Conservation (phyloP, 2,888 invertebrate genomes). For the Troides oblongomaculatus region DNA sequence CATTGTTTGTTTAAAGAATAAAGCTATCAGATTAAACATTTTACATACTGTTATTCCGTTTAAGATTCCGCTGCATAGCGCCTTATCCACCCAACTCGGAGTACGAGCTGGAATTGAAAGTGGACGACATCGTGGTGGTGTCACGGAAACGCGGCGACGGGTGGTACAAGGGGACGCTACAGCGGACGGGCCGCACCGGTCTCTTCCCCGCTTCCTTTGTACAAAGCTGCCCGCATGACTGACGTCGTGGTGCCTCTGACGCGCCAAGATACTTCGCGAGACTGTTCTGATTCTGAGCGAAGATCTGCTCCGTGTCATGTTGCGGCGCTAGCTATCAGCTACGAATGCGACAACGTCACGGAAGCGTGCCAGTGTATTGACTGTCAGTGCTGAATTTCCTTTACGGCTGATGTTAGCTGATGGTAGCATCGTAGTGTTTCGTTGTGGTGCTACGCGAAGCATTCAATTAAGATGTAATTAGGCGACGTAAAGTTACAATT, state of each 20-base stretch:
- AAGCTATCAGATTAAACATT: neutral
- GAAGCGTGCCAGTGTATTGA: neutral
- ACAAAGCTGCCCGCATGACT: constrained; percentile 77
- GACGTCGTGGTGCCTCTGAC: constrained; percentile 40
- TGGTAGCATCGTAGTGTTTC: too few relatives aligned
- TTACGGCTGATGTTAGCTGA: neutral
- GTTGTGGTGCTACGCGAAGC: too few relatives aligned
- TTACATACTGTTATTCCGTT: constrained; percentile 5
- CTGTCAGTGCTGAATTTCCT: neutral
- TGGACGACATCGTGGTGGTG: constrained; percentile 95
- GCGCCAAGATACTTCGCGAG: constrained; percentile 13
- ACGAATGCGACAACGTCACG: neutral
- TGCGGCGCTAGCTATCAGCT: neutral
- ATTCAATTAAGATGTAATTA: neutral
- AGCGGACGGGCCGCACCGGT: constrained; percentile 94
- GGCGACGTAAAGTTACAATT: neutral
- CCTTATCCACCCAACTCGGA: constrained; percentile 97
- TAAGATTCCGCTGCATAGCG: constrained; percentile 93
- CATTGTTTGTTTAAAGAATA: constrained; percentile 2
- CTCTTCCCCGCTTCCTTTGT: constrained; percentile 97
- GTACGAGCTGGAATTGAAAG: constrained; percentile 92
- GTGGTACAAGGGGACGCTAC: constrained; percentile 96
- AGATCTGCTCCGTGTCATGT: neutral
- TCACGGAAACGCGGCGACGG: constrained; percentile 96
- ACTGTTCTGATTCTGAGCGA: constrained; percentile 17